Evolutionary conservation across 2,797 vertebrate species (phyloP).

Genomic region (Anas bernieri): DNA sequence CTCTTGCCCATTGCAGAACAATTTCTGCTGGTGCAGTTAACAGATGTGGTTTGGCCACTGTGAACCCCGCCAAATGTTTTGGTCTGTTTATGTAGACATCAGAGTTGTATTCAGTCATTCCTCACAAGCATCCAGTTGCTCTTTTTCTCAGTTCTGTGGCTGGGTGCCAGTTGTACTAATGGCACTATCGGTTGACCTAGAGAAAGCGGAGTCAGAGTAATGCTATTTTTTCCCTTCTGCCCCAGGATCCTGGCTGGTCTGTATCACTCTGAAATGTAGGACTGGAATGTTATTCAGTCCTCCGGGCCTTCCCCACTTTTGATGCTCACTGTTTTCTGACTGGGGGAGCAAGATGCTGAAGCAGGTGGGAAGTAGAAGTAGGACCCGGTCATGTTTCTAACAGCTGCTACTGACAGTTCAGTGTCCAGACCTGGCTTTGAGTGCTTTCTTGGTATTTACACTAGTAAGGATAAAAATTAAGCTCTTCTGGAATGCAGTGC

Average conservation of each 20-base stretch:
- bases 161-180: neutral
- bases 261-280: neutral
- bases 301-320: neutral
- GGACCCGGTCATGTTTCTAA: neutral
- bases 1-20: neutral
- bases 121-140: neutral
- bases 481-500: neutral
- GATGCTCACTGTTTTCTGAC: neutral
- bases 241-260: neutral
- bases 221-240: neutral
- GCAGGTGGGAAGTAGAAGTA: neutral
- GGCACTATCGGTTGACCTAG: neutral
- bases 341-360: neutral
- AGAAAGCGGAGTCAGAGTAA: neutral
- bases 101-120: slow-evolving; percentile 4
- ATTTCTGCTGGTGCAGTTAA: neutral
- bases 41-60: neutral
- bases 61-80: neutral
- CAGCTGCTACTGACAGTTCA: neutral
- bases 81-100: neutral
- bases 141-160: neutral
- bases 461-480: neutral
- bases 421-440: neutral
- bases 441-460: neutral
- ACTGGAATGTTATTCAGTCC: neutral